Evolutionary conservation across 2,113 vertebrate species (phyloP).

Genomic region (Serilophus lunatus): DNA sequence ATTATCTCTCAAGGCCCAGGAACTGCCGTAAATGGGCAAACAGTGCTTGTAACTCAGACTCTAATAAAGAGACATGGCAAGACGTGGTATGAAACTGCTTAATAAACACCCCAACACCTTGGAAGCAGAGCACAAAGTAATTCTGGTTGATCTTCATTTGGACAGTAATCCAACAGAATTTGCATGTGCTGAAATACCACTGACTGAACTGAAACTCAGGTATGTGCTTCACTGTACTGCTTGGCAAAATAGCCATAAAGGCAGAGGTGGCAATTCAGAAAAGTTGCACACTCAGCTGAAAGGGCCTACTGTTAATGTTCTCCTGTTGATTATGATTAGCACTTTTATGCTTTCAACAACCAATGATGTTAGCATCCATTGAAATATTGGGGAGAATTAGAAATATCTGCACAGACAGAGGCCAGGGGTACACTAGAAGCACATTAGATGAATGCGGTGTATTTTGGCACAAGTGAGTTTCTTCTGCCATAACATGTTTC

Average conservation of each 20-base stretch:
- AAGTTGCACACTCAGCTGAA: background rate
- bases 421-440: background rate
- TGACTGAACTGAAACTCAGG: background rate
- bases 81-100: background rate
- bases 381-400: background rate
- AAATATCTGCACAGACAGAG: background rate
- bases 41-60: background rate
- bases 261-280: background rate
- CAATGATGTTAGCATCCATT: background rate
- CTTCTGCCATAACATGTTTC: background rate
- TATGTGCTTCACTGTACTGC: background rate
- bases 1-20: background rate
- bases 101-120: background rate
- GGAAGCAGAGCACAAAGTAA: background rate
- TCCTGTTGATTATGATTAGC: background rate
- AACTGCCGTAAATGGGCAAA: background rate
- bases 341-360: background rate
- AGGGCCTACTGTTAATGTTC: background rate
- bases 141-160: background rate
- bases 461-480: background rate
- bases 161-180: background rate
- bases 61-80: background rate
- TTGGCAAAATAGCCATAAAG: background rate
- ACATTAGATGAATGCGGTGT: fast-evolving
- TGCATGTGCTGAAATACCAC: background rate